A percentile compares a stretch with the other conserved stretches of the same genome.
phyloP scores from a whole-genome alignment of 30 jellyfish, hydroid and myxozoan species.

The Rhopilema esculentum region DNA sequence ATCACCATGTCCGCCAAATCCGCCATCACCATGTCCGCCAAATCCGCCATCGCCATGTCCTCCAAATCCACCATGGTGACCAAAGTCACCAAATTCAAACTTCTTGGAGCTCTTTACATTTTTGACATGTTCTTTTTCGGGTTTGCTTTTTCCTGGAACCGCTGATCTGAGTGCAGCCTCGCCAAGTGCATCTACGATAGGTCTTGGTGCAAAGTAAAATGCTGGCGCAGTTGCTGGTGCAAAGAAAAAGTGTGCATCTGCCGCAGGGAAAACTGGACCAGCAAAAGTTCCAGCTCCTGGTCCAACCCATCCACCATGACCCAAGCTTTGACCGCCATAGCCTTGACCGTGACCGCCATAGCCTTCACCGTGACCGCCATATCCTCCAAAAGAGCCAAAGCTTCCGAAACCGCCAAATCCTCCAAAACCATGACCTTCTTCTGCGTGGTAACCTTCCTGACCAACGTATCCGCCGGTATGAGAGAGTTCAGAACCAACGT shows the following conservation, averaged over 20 bases:
- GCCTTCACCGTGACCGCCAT: constrained; percentile 32
- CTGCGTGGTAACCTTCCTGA: constrained; percentile 39
- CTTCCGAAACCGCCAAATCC: constrained; percentile 62
- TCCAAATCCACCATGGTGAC: constrained; percentile 61
- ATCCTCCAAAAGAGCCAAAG: constrained; percentile 31
- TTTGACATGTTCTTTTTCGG: constrained; percentile 51
- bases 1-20: constrained; percentile 36
- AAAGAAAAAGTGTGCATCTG: constrained; percentile 59
- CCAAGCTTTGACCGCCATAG: constrained; percentile 43
- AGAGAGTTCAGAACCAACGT: constrained; percentile 69
- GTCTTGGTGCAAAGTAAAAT: constrained; percentile 37
- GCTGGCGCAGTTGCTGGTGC: constrained; percentile 19
- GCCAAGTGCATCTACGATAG: constrained; percentile 7
- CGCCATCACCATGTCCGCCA: constrained; percentile 74
- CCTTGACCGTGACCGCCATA: constrained; percentile 18
- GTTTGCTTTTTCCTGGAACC: constrained; percentile 51
- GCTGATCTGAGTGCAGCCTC: constrained; percentile 45
- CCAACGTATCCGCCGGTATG: constrained; percentile 83
- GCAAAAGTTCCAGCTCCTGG: constrained; percentile 76
- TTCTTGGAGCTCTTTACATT: constrained; percentile 82
- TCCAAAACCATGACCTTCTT: constrained; percentile 40
- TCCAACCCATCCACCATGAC: constrained; percentile 62
- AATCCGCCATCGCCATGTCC: constrained; percentile 61
- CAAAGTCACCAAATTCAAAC: constrained; percentile 70
- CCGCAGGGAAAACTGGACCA: constrained; percentile 73